Conservation (phyloP, 1,140 invertebrate species). For the Thaumatotibia leucotreta region DNA sequence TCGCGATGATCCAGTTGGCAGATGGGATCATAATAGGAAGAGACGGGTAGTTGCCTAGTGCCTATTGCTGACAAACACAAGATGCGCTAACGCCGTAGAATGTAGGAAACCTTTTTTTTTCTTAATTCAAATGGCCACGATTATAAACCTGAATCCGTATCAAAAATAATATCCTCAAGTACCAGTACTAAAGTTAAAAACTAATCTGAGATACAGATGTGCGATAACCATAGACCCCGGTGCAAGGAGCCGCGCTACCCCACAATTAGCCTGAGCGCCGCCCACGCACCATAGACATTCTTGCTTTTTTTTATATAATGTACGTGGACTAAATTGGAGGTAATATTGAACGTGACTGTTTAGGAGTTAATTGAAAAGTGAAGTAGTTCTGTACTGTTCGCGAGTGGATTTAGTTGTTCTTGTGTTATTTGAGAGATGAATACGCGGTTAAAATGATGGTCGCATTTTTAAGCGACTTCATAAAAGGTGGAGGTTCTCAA, state of each 20-base stretch:
- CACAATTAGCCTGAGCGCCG: constrained; percentile 36
- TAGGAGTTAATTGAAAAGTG: constrained; percentile 8
- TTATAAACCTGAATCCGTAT: background rate
- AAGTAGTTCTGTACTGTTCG: background rate
- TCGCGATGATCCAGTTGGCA: no score
- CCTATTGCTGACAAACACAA: no score
- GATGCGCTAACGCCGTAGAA: no score
- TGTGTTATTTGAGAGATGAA: background rate
- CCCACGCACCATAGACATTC: constrained; percentile 23
- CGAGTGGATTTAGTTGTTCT: background rate
- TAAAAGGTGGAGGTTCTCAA: no score
- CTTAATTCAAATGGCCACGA: no score
- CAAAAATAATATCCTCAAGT: background rate
- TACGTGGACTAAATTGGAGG: constrained; percentile 1
- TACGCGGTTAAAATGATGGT: no score
- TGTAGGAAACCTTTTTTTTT: background rate
- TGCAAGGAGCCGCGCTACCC: constrained; percentile 28
- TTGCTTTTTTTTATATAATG: constrained; percentile 24
- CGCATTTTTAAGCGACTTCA: no score
- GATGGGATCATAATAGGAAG: no score
- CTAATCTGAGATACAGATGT: background rate
- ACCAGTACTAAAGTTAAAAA: background rate
- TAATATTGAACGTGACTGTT: constrained; percentile 9
- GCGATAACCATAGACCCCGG: constrained; percentile 3
- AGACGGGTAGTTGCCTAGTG: no score